Evolutionary conservation across 2,888 invertebrate species (phyloP).

Genomic region (Galeopsomyia nigrocyanea): DNA sequence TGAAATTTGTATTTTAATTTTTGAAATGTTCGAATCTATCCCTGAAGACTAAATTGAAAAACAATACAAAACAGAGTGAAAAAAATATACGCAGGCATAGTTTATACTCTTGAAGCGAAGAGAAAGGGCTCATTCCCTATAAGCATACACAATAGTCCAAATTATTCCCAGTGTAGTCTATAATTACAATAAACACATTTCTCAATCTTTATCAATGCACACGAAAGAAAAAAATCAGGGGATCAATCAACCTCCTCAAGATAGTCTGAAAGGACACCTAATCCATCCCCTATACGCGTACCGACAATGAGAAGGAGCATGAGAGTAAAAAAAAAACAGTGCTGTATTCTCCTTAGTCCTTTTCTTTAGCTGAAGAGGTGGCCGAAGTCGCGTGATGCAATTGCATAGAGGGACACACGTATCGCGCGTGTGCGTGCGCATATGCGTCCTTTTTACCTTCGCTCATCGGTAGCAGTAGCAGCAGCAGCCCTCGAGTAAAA

Average conservation of each 20-base stretch:
- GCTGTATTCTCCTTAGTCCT: too few species aligned
- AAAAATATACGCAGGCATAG: too few species aligned
- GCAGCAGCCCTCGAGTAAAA: slow-evolving; percentile 31
- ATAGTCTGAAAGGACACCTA: too few species aligned
- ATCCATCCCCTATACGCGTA: too few species aligned
- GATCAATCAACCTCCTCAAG: slow-evolving; percentile 13
- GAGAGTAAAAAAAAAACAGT: slow-evolving; percentile 10
- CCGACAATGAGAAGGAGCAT: background rate
- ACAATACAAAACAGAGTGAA: too few species aligned
- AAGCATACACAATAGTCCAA: too few species aligned
- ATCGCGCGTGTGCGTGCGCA: background rate
- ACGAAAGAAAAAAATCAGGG: slow-evolving; percentile 10
- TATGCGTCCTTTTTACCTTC: slow-evolving; percentile 6
- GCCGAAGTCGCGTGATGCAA: slow-evolving; percentile 27
- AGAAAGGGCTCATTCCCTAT: too few species aligned
- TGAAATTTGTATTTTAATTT: too few species aligned
- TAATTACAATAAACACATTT: background rate
- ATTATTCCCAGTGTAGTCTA: too few species aligned
- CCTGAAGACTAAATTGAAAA: too few species aligned
- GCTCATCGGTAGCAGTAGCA: background rate
- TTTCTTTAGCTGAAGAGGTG: slow-evolving; percentile 4
- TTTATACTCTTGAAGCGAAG: too few species aligned
- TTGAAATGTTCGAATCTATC: too few species aligned
- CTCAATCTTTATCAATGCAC: background rate
- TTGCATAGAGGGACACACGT: slow-evolving; percentile 17